phyloP scores from a whole-genome alignment of 1,140 invertebrate genomes.

The Sipha flava region DNA sequence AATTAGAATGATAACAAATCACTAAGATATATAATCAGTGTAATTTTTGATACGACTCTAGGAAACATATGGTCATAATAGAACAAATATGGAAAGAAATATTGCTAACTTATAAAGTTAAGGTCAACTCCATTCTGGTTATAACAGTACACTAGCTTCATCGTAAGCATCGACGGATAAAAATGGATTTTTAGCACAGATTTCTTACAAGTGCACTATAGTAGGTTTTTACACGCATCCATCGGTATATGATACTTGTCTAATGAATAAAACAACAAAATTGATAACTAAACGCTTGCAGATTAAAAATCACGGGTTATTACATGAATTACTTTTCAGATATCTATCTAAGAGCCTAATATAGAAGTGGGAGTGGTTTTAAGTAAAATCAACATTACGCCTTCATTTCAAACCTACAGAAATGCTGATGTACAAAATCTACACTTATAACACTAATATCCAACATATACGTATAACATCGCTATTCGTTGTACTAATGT shows the following conservation, averaged over 20 bases:
- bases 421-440: not conserved
- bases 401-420: conserved; percentile 25
- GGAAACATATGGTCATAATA: not conserved
- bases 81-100: conserved; percentile 20
- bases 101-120: not conserved
- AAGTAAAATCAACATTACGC: conserved; percentile 28
- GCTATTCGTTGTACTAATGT: not conserved
- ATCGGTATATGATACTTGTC: not conserved
- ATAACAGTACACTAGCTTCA: not conserved
- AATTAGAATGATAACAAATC: not conserved
- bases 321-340: conserved; percentile 20
- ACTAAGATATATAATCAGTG: not conserved
- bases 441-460: not conserved
- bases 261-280: conserved; percentile 25
- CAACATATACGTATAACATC: not conserved
- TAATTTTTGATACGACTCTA: not conserved
- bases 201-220: not conserved
- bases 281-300: not conserved
- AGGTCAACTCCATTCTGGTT: conserved; percentile 20
- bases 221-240: not conserved
- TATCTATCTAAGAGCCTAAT: conserved; percentile 12
- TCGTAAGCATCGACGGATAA: not conserved
- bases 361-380: conserved; percentile 21
- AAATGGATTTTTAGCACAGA: not conserved
- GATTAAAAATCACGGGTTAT: not conserved